These are phyloP conservation scores for Holotrichia oblita DNA, from an alignment of 1,140 invertebrate genomes.

Conservation along the genomic window DNA sequence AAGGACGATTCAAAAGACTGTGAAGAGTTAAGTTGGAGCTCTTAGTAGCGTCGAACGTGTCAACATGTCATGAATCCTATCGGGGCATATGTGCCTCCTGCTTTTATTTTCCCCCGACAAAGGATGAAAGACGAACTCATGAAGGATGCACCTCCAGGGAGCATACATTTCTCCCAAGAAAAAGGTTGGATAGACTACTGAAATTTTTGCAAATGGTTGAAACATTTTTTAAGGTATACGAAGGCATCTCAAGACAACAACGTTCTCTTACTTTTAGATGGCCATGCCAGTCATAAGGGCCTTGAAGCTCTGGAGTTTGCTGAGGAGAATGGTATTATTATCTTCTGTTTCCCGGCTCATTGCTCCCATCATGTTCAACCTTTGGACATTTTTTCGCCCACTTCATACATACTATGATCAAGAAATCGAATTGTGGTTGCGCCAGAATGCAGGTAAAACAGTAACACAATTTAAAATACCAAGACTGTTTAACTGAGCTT, in stretches of 20 bases:
- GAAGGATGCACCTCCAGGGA: background rate
- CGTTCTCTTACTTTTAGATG: slow-evolving; percentile 56
- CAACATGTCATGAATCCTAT: background rate
- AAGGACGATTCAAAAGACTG: background rate
- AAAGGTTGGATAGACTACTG: background rate
- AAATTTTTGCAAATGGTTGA: slow-evolving; percentile 21
- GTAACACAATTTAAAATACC: background rate
- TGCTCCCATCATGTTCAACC: background rate
- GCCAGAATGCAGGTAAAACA: background rate
- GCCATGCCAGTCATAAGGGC: background rate
- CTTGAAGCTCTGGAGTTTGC: background rate
- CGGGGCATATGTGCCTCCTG: too few species aligned
- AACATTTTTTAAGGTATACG: slow-evolving; percentile 47
- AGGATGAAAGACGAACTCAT: slow-evolving; percentile 38
- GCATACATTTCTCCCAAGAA: background rate
- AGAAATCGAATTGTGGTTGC: background rate
- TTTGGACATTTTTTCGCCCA: background rate
- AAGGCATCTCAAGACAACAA: slow-evolving; percentile 52
- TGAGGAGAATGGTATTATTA: background rate
- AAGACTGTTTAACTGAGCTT: background rate
- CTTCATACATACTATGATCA: background rate
- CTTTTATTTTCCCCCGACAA: background rate
- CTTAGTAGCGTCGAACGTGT: background rate
- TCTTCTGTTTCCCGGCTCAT: background rate
- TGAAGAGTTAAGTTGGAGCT: background rate